Conservation (phyloP, 2,888 invertebrate genomes). For the Heteromurus nitidus region DNA sequence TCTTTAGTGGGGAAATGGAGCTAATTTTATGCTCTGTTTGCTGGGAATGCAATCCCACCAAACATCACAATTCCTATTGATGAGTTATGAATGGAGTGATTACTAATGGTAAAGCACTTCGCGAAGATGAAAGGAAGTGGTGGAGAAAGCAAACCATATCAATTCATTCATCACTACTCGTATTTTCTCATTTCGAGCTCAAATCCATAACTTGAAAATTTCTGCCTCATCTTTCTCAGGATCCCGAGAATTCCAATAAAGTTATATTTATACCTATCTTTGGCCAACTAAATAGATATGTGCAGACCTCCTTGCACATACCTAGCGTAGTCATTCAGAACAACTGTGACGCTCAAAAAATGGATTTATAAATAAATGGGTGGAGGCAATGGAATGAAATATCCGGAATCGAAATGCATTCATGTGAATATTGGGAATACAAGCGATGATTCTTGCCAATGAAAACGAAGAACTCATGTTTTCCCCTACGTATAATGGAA, state of each 20-base stretch:
- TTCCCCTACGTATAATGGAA: neutral
- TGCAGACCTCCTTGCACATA: too few relatives aligned
- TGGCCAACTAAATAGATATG: too few relatives aligned
- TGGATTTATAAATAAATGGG: slow-evolving; percentile 35
- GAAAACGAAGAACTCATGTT: neutral
- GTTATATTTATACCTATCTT: too few relatives aligned
- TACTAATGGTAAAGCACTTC: slow-evolving; percentile 29
- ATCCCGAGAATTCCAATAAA: too few relatives aligned
- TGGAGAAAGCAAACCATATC: neutral
- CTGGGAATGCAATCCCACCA: neutral
- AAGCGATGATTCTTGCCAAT: slow-evolving; percentile 19
- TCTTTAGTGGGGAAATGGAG: slow-evolving; percentile 11
- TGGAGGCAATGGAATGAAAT: slow-evolving; percentile 38
- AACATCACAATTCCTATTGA: slow-evolving; percentile 13
- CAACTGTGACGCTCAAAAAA: too few relatives aligned
- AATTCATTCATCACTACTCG: too few relatives aligned
- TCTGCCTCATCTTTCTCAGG: too few relatives aligned
- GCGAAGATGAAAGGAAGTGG: neutral
- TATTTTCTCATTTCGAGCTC: too few relatives aligned
- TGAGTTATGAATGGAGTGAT: slow-evolving; percentile 47
- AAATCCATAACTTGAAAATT: too few relatives aligned
- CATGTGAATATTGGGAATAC: slow-evolving; percentile 30
- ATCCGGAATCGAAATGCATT: slow-evolving; percentile 45
- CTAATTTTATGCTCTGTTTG: slow-evolving; percentile 40
- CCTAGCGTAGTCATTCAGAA: too few relatives aligned